Evolutionary conservation across 1,140 invertebrate genomes (phyloP).

Genomic region (Temnothorax nylanderi): DNA sequence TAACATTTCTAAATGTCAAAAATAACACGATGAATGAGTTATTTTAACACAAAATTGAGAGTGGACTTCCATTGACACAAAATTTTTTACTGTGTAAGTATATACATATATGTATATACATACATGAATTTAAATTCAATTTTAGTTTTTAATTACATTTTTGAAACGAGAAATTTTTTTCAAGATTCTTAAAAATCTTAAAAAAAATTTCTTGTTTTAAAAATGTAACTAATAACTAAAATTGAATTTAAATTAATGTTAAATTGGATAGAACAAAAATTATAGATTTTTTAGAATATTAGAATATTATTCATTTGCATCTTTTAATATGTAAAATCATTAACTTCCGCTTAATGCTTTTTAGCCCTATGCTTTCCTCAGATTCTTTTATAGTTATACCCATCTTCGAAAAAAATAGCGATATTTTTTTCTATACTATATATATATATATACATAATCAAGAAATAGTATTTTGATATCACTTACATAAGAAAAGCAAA

Average conservation of each 20-base stretch:
- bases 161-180: too few species aligned
- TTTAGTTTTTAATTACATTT: too few species aligned
- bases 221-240: too few species aligned
- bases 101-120: not conserved
- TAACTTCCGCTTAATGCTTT: not conserved
- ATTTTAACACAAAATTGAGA: too few species aligned
- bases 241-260: too few species aligned
- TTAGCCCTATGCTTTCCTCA: not conserved
- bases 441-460: not conserved
- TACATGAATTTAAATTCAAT: too few species aligned
- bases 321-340: not conserved
- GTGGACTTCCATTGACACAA: too few species aligned
- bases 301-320: not conserved
- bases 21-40: too few species aligned
- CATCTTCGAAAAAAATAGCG: not conserved
- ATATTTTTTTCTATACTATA: not conserved
- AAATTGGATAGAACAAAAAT: not conserved
- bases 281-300: not conserved
- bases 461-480: not conserved
- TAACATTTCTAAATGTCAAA: too few species aligned
- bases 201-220: too few species aligned
- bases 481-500: conserved; percentile 3
- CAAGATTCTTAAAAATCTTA: too few species aligned
- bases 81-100: too few species aligned
- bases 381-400: not conserved